These are phyloP conservation scores for Gnatocerus cornutus DNA, from an alignment of 2,888 invertebrate genomes.

Conservation along the genomic window DNA sequence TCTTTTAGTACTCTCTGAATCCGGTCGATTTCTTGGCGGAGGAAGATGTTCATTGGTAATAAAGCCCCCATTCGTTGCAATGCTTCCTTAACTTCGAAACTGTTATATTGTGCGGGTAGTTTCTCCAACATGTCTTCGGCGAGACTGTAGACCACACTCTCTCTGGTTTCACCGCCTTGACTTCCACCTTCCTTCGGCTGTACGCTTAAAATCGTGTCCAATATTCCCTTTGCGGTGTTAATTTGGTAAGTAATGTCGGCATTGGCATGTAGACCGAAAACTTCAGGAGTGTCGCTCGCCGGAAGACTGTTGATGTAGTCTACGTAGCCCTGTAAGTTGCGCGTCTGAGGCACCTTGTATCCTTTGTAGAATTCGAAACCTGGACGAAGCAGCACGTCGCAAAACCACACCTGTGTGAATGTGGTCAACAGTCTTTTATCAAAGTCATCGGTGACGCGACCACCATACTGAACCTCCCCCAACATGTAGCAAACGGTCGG, in stretches of 20 bases:
- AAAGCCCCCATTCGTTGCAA: constrained; percentile 93
- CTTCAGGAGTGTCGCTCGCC: constrained; percentile 92
- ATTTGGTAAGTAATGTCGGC: constrained; percentile 99
- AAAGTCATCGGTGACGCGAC: constrained; percentile 97
- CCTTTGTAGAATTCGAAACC: constrained; percentile 95
- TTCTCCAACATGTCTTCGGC: constrained; percentile 95
- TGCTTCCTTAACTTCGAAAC: constrained; percentile 92
- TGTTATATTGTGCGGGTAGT: constrained; percentile 88
- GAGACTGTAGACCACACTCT: constrained; percentile 91
- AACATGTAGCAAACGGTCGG: constrained; percentile 98
- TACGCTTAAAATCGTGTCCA: constrained; percentile 96
- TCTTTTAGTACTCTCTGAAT: constrained; percentile 89
- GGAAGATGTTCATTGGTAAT: constrained; percentile 96
- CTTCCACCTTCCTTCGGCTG: constrained; percentile 97
- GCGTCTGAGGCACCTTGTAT: constrained; percentile 91
- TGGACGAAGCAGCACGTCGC: constrained; percentile 88
- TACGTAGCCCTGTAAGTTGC: constrained; percentile 85
- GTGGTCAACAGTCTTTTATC: constrained; percentile 95
- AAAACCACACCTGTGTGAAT: constrained; percentile 97
- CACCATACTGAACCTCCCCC: constrained; percentile 88
- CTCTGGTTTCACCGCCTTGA: constrained; percentile 93
- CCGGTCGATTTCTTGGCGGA: constrained; percentile 86
- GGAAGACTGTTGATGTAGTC: constrained; percentile 92
- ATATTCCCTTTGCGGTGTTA: constrained; percentile 93
- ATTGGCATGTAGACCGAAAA: constrained; percentile 96